Percentiles rank a stretch among this genome's conserved stretches.
phyloP scores from a whole-genome alignment of 1,140 invertebrate species.

The Pogonognathellus flavescens region DNA sequence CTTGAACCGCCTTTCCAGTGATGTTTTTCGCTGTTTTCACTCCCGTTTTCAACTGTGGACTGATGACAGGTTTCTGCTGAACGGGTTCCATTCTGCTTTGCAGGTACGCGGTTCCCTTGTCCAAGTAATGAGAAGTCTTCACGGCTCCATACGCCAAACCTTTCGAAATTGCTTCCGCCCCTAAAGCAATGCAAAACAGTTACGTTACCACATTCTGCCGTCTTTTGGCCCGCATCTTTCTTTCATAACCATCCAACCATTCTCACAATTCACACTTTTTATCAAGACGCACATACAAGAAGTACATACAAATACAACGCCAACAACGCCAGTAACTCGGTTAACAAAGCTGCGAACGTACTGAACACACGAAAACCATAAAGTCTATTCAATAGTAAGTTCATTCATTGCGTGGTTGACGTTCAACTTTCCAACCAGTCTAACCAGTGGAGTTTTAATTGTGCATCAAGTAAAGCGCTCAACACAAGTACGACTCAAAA shows the following conservation, averaged over 20 bases:
- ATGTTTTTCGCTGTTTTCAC: conserved; percentile 77
- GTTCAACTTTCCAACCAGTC: no score
- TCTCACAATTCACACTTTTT: neutral
- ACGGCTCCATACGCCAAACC: conserved; percentile 78
- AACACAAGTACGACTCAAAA: no score
- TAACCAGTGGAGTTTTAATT: no score
- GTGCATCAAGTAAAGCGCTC: no score
- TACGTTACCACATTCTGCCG: no score
- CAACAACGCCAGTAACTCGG: no score
- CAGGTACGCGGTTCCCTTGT: conserved; percentile 76
- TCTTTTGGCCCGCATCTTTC: no score
- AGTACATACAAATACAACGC: no score
- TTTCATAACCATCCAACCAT: neutral
- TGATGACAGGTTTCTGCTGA: conserved; percentile 70
- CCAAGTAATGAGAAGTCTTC: conserved; percentile 76
- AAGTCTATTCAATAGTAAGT: no score
- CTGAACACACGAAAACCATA: no score
- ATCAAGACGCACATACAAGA: neutral
- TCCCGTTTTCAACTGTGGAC: conserved; percentile 73
- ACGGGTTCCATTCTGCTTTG: conserved; percentile 73
- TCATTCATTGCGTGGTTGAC: no score
- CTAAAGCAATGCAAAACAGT: conserved; percentile 67
- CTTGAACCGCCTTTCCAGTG: conserved; percentile 75
- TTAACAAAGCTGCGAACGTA: no score
- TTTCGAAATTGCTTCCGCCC: conserved; percentile 77